Percentiles rank a stretch among this genome's conserved stretches.
These are phyloP conservation scores for Sipunculus nudus DNA, from an alignment of 2,888 invertebrate genomes.

Conservation along the genomic window DNA sequence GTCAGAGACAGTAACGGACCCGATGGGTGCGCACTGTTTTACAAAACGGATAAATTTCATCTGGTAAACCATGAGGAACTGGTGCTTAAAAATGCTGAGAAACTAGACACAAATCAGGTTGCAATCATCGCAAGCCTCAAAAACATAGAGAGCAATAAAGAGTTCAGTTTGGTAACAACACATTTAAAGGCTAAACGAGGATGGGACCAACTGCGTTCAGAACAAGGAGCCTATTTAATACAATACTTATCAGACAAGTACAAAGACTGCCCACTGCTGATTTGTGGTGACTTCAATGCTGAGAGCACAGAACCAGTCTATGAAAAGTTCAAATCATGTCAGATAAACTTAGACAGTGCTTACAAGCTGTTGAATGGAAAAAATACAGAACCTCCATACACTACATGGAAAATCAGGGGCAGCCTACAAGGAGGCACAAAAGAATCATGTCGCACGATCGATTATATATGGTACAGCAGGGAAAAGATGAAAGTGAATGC, in stretches of 20 bases:
- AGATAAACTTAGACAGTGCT: constrained; percentile 56
- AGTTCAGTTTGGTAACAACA: constrained; percentile 76
- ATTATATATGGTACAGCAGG: constrained; percentile 70
- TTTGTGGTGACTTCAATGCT: constrained; percentile 83
- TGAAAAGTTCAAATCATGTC: constrained; percentile 68
- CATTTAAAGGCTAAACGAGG: constrained; percentile 80
- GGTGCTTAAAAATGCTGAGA: too few species aligned
- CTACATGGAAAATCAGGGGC: constrained; percentile 79
- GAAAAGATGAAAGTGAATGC: constrained; percentile 71
- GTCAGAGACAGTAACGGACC: constrained; percentile 79
- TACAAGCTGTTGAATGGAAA: constrained; percentile 60
- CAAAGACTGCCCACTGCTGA: constrained; percentile 69
- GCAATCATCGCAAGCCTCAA: constrained; percentile 72
- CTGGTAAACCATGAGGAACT: constrained; percentile 64
- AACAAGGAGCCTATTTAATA: constrained; percentile 51
- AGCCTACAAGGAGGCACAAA: constrained; percentile 67
- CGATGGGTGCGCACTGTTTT: constrained; percentile 83
- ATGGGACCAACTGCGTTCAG: constrained; percentile 46
- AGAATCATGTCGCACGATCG: constrained; percentile 79
- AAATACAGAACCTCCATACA: constrained; percentile 75
- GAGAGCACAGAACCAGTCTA: constrained; percentile 79
- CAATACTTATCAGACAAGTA: constrained; percentile 40
- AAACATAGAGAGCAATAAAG: constrained; percentile 70
- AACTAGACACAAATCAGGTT: constrained; percentile 66
- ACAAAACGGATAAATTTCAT: constrained; percentile 73